Base-by-base conservation (phyloP, 2,888 invertebrate species). In the Hypena proboscidalis region DNA sequence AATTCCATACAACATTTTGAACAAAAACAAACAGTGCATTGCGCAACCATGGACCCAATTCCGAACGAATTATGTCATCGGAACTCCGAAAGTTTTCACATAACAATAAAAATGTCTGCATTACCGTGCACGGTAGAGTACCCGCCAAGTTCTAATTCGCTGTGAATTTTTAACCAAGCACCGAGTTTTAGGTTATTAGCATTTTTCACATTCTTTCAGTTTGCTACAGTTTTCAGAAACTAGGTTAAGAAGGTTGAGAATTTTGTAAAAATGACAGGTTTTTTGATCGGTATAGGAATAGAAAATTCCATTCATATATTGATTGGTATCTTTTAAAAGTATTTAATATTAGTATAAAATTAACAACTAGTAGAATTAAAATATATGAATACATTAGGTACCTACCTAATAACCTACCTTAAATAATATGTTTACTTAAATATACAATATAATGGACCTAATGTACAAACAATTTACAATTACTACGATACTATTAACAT, bases 81-180 rank as follows among this genome's bases (percentile, higher is more conserved):
- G 47, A 52, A 37, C 49, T 30, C 32, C 22, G 19, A 20, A 62
- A 62, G 39, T 58, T 63, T 47, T 9, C 14, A 31, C 50, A 67
- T 64, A 64, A 67, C 51, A 58, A 44, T 67, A 66, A 66, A 67
- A 66, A 61, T 56, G 51, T 48, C 64, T 32, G 26, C 42, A 43
- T 47, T 65, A 48, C 49, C 54, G 60, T 51, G 52, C 62, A 43
- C 22, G 22, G 45, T 33, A 45, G 37, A 43, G 42, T 10, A n/a
- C 21, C 13, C 19, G 34, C 41, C 40, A 51, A 47, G 52, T 49
- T 45, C 31, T 35, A 34, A 40, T 47, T 39, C 32, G 29, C 31
- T 36, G 31, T 45, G 44, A 47, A 60, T 56, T 53, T 64, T 64
- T 49, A 29, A 48, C 26, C 25, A 50, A 21, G 10, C 15, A 26